Evolutionary conservation across 2,797 vertebrate genomes (phyloP), one percentile per base, ranked within the genome.

Genomic region (Etheostoma perlongum): DNA sequence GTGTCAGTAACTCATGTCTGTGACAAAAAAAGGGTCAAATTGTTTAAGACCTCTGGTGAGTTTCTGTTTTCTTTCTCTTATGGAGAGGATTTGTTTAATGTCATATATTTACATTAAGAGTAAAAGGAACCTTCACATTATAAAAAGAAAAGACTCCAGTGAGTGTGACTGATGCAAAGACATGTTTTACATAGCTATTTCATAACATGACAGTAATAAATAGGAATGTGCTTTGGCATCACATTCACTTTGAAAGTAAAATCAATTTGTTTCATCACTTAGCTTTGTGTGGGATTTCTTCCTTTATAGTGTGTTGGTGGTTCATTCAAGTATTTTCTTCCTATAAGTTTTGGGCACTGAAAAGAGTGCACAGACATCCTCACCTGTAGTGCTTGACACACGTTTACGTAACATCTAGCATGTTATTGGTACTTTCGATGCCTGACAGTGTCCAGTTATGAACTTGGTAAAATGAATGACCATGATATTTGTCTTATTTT

Each of bases 401-500:
- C 18, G 6, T 42, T 48, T 60, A 55, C 12, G 21, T 21, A 21
- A 47, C 4, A 0, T 46, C 11, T 51, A 49, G 13, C 19, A 36
- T 51, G 11, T 53, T 12, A 13, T 33, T 30, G 13, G 23, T 62
- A 15, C 8, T 30, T 49, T 46, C 1, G 1, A 57, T 75, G 13
- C 1, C 13, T 55, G 4, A 13, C 44, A 5, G 27, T 48, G 30
- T 68, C 9, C 71, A 16, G 67, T 61, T 27, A 36, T 67, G 36
- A 59, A 49, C 58, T 27, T 54, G 18, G 3, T 72, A 3, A 72
- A 78, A 58, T 59, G 2, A 76, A 48, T 82, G 52, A 82, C 66
- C 63, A 76, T 83, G 15, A 19, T 61, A 79, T 71, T 89, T 85
- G 57, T 91, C 79, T 87, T 89, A 83, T 94, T 89, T 86, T 91